A percentile compares a stretch with the other conserved stretches of the same genome.
Conservation (phyloP, 1,140 invertebrate species). For the Hormaphis cornu region DNA sequence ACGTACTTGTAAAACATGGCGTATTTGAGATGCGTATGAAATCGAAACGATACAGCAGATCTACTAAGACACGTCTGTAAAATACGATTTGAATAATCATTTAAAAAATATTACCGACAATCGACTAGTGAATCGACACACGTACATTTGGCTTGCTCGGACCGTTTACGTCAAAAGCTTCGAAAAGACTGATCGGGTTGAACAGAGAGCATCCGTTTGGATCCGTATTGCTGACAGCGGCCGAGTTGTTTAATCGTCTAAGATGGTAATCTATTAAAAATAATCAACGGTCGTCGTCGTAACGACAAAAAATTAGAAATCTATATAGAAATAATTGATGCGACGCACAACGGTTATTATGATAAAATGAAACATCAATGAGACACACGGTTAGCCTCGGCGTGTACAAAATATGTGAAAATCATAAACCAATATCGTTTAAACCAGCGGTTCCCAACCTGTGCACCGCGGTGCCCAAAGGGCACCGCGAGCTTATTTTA, state of each 20-base stretch:
- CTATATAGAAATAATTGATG: too few relatives aligned
- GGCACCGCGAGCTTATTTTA: too few relatives aligned
- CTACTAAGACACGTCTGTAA: neutral
- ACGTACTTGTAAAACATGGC: constrained; percentile 12
- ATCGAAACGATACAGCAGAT: neutral
- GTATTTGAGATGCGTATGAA: neutral
- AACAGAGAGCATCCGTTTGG: neutral
- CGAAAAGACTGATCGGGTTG: neutral
- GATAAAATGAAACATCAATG: too few relatives aligned
- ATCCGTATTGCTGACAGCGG: neutral
- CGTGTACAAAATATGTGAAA: too few relatives aligned
- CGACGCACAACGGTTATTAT: too few relatives aligned
- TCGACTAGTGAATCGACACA: neutral
- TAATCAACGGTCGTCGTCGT: too few relatives aligned
- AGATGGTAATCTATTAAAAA: neutral
- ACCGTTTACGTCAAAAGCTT: neutral
- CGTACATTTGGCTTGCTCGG: neutral
- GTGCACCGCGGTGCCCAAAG: too few relatives aligned
- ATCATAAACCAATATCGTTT: too few relatives aligned
- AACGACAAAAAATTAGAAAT: too few relatives aligned
- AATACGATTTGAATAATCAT: neutral
- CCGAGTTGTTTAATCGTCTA: neutral
- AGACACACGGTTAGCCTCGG: too few relatives aligned
- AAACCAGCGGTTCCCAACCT: too few relatives aligned
- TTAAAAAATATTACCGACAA: neutral